Base-by-base conservation (phyloP, 2,888 invertebrate genomes). In the Papilio protenor region DNA sequence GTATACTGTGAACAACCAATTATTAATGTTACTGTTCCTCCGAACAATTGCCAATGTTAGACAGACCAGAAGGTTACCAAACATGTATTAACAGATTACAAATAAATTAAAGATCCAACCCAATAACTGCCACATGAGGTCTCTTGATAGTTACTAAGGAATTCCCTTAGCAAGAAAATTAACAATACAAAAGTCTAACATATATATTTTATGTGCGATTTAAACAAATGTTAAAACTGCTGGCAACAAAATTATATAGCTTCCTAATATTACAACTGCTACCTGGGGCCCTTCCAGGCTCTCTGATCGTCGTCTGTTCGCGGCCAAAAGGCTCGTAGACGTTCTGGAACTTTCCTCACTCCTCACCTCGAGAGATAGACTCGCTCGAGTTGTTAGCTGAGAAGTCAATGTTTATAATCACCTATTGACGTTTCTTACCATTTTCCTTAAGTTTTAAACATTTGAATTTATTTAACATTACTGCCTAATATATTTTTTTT, bases 361-460 rank as follows among this genome's bases (percentile, higher is more conserved):
- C 84, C 96, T 95, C 84, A 96, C 96, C 88, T 96, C 96, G 80
- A 96, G 92, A 55, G 96, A 96, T 80, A 96, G 91, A 82, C 96
- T 96, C 73, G 96, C 95, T 86, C 96, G 94, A 82, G 96, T 95
- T 77, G 96, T 95, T 85, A 94, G 93, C 95, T 96, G 91, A 82
- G 85, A 86, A 88, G 81, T 81, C 76, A 79, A 80, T 80, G 16
- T 77, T 73, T 40, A 40, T 8, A 74, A 11, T 73, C 61, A 59
- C 74, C 52, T 77, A 79, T 75, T 59, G 16, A 49, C 61, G 16
- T 27, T 61, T 61, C 61, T 61, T 14, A 27, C 27, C 27, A 23
- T 59, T 23, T 59, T 3, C 57, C 11, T 57, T 57, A 18, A n/a
- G 57, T 57, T 21, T n/a, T 57, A 21, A 57, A 18, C 6, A 57